Evolutionary conservation across 1,140 invertebrate genomes (phyloP), one percentile per base, ranked within the genome.

Genomic region (Leptinotarsa texana): DNA sequence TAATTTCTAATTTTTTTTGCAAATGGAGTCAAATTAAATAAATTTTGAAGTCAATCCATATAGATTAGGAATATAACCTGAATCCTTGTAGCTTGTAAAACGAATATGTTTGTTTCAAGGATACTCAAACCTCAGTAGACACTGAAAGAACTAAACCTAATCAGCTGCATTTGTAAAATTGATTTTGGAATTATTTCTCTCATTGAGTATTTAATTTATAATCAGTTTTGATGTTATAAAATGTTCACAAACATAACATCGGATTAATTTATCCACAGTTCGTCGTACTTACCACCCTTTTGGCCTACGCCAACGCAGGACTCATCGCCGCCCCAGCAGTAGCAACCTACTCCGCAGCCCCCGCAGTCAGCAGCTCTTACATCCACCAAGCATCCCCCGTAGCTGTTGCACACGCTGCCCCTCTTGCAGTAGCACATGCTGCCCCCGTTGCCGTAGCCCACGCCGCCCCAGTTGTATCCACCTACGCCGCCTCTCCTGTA

Each of bases 301-400:
- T 89, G 82, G 86, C 86, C 33, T 83, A 87, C 76, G 88, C 87
- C 62, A 86, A 86, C 77, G 88, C 89, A 77, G 86, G 82, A 77
- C 51, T 80, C 13, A 73, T 81, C 8, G 81, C 83, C 11, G 71
- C 78, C 17, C 76, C 83, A 13, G 78, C 80, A 24, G 78, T 75
- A n/a, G 76, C 80, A 17, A 75, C 78, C 3, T 80, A 84, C 51
- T 81, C 78, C 21, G 80, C 84, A 15, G 79, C 80, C 4, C 75
- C 80, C 15, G 80, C 80, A 1, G 80, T 80, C 27, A 72, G 76
- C 72, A 63, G 63, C 47, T 67, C 74, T 15, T 78, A 76, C 57
- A 63, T 77, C 73, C 76, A 78, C 47, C 77, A 79, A 72, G 74
- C 80, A 13, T 72, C 80, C 5, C 67, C 51, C 13, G n/a, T 57